Percentiles rank a stretch among this genome's conserved stretches.
phyloP scores from a whole-genome alignment of 2,888 invertebrate species.

The Drosophila aldrichi region DNA sequence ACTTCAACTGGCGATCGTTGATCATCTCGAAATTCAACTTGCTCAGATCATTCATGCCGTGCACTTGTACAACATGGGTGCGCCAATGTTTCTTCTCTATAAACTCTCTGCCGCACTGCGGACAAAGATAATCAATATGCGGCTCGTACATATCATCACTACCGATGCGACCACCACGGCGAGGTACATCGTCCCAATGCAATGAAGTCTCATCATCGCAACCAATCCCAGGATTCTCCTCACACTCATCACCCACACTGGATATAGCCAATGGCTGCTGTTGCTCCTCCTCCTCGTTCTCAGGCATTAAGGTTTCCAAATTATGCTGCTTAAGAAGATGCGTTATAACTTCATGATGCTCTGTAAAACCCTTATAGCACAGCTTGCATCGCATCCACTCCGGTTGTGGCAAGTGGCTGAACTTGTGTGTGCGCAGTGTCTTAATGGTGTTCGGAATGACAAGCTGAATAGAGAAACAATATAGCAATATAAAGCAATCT shows the following conservation, averaged over 20 bases:
- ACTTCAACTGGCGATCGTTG: slow-evolving; percentile 79
- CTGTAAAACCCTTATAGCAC: slow-evolving; percentile 72
- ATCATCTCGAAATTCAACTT: slow-evolving; percentile 78
- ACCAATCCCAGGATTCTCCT: slow-evolving; percentile 40
- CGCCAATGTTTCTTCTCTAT: slow-evolving; percentile 82
- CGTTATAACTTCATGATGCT: slow-evolving; percentile 64
- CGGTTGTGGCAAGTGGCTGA: slow-evolving; percentile 74
- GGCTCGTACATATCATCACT: slow-evolving; percentile 75
- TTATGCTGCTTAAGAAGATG: slow-evolving; percentile 75
- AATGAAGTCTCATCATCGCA: slow-evolving; percentile 49
- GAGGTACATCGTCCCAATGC: slow-evolving; percentile 57
- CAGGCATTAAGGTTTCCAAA: slow-evolving; percentile 58
- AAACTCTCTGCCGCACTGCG: slow-evolving; percentile 81
- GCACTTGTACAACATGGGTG: slow-evolving; percentile 77
- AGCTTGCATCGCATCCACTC: slow-evolving; percentile 82
- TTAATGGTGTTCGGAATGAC: slow-evolving; percentile 71
- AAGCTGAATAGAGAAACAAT: slow-evolving; percentile 44
- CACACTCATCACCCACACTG: slow-evolving; percentile 26
- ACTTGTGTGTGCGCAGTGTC: slow-evolving; percentile 77
- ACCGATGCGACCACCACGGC: slow-evolving; percentile 69
- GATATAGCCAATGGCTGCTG: slow-evolving; percentile 2
- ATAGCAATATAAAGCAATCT: background rate
- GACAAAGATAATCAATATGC: slow-evolving; percentile 81
- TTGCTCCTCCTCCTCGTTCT: slow-evolving; percentile 31
- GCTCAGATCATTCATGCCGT: slow-evolving; percentile 77